A percentile compares a stretch with the other conserved stretches of the same genome.
Evolutionary conservation across 2,113 vertebrate species (phyloP).

Genomic region (Hylia prasina): DNA sequence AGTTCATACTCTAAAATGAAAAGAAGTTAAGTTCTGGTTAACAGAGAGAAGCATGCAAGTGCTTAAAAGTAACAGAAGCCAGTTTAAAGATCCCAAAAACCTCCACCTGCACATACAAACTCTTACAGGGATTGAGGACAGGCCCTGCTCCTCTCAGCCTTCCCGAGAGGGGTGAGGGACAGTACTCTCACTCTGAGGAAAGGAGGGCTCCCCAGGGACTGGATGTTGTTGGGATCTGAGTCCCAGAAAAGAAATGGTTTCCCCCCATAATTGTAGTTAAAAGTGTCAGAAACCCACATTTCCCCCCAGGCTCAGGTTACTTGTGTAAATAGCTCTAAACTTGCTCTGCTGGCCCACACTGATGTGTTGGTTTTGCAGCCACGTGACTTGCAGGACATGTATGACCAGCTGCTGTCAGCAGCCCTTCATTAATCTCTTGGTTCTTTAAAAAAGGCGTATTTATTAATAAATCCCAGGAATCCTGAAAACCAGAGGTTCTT

Average conservation of each 20-base stretch:
- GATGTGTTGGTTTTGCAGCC: background rate
- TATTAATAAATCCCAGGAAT: background rate
- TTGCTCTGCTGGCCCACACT: background rate
- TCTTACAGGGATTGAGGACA: background rate
- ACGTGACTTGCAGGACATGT: background rate
- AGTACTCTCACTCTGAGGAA: background rate
- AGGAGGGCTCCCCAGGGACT: background rate
- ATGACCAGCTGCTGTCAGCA: background rate
- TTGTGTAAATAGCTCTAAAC: background rate
- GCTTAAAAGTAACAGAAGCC: background rate
- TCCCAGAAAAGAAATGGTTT: background rate
- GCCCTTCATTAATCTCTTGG: background rate
- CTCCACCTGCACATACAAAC: background rate
- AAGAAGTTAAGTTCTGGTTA: background rate
- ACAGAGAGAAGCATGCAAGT: background rate
- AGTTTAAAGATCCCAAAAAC: background rate
- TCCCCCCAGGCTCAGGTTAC: background rate
- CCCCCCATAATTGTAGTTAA: background rate
- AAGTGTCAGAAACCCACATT: background rate
- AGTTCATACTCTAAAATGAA: background rate
- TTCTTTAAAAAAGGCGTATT: background rate
- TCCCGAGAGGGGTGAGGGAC: background rate
- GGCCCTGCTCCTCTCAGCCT: background rate
- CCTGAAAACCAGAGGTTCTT: background rate
- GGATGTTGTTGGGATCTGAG: rapidly evolving